phyloP scores from a whole-genome alignment of 2,113 vertebrate genomes.

The Cololabis saira region DNA sequence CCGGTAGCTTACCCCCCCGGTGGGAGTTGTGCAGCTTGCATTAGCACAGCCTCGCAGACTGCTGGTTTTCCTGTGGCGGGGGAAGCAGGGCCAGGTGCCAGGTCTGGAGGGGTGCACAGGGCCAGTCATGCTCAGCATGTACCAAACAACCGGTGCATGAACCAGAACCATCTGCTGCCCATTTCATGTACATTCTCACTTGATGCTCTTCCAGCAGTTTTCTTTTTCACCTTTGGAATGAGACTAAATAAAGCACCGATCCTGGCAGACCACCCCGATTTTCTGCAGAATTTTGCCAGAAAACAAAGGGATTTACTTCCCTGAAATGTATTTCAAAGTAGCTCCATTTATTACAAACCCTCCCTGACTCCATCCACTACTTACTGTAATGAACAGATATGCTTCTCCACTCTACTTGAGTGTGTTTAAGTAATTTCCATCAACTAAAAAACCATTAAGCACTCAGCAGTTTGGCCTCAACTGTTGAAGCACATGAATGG shows the following conservation, averaged over 20 bases:
- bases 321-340: slow-evolving; percentile 33
- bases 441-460: slow-evolving; percentile 73
- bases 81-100: slow-evolving; percentile 59
- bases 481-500: slow-evolving; percentile 63
- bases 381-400: slow-evolving; percentile 63
- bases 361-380: slow-evolving; percentile 29
- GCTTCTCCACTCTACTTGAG: slow-evolving; percentile 45
- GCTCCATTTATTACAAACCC: slow-evolving; percentile 37
- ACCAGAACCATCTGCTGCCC: slow-evolving; percentile 73
- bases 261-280: slow-evolving; percentile 17
- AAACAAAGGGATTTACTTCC: slow-evolving; percentile 42
- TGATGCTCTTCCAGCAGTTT: slow-evolving; percentile 58
- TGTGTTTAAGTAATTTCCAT: slow-evolving; percentile 63
- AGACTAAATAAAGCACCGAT: slow-evolving; percentile 43
- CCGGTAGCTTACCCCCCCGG: slow-evolving; percentile 1
- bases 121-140: slow-evolving; percentile 54
- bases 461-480: slow-evolving; percentile 47
- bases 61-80: slow-evolving; percentile 34
- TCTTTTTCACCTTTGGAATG: slow-evolving; percentile 47
- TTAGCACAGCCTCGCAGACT: slow-evolving; percentile 25
- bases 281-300: slow-evolving; percentile 28
- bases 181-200: slow-evolving; percentile 63
- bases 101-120: slow-evolving; percentile 48
- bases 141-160: slow-evolving; percentile 58
- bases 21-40: slow-evolving; percentile 39